A percentile compares a stretch with the other conserved stretches of the same genome.
Conservation (phyloP, 2,888 invertebrate species). For the Drosophila mulleri region DNA sequence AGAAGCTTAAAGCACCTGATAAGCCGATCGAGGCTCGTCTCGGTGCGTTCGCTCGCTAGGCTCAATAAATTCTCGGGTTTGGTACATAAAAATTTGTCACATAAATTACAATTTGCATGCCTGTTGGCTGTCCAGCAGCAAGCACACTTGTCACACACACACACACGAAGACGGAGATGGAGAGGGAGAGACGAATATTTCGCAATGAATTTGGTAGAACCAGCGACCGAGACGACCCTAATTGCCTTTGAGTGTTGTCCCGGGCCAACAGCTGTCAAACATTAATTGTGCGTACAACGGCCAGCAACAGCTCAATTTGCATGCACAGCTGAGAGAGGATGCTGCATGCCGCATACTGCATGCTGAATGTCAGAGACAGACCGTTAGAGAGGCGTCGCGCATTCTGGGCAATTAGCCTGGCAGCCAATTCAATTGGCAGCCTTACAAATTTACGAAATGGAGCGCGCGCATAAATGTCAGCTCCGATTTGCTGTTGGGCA, state of each 20-base stretch:
- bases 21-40: constrained; percentile 35
- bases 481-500: constrained; percentile 70
- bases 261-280: constrained; percentile 64
- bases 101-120: constrained; percentile 79
- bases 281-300: constrained; percentile 81
- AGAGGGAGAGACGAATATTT: constrained; percentile 39
- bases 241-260: constrained; percentile 80
- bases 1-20: constrained; percentile 60
- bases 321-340: constrained; percentile 42
- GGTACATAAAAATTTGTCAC: constrained; percentile 81
- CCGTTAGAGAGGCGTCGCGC: constrained; percentile 57
- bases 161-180: neutral
- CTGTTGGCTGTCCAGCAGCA: constrained; percentile 59
- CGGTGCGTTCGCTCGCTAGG: constrained; percentile 26
- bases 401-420: constrained; percentile 73
- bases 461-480: constrained; percentile 80
- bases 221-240: constrained; percentile 66
- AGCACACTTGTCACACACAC: constrained; percentile 55
- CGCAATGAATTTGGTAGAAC: constrained; percentile 49
- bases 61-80: constrained; percentile 69
- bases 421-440: constrained; percentile 46
- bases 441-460: constrained; percentile 67
- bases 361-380: constrained; percentile 16
- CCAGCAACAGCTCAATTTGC: constrained; percentile 75
- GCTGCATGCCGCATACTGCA: constrained; percentile 5